These are phyloP conservation scores for Lemur catta DNA, from an alignment of 2,797 vertebrate species.

Conservation along the genomic window DNA sequence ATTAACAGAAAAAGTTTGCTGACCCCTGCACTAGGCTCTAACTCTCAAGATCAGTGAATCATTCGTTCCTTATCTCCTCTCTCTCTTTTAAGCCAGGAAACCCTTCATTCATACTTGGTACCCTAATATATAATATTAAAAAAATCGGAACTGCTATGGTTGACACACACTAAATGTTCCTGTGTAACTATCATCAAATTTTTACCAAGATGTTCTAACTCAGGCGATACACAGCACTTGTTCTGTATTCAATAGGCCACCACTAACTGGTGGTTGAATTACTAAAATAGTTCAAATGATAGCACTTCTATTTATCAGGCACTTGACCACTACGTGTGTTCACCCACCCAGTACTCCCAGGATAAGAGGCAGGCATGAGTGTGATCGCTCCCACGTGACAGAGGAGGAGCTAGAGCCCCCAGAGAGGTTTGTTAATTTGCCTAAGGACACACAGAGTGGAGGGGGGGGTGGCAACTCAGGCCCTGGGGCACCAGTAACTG, in stretches of 20 bases:
- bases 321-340: rapidly evolving
- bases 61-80: neutral
- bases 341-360: neutral
- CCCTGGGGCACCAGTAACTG: rapidly evolving
- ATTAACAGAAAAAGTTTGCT: neutral
- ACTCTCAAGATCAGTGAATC: too few relatives aligned
- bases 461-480: neutral
- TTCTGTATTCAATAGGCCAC: rapidly evolving
- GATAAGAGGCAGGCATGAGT: rapidly evolving
- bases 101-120: neutral
- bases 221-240: neutral
- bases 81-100: too few relatives aligned
- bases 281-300: neutral
- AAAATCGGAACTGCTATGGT: neutral
- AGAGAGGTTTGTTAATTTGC: neutral
- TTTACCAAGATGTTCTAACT: neutral
- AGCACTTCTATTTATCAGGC: too few relatives aligned
- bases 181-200: rapidly evolving
- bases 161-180: neutral
- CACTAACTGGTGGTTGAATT: neutral
- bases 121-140: neutral
- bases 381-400: rapidly evolving
- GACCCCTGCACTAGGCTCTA: too few relatives aligned
- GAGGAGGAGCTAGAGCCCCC: neutral
- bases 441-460: neutral